Percentiles rank a stretch among this genome's conserved stretches.
These are phyloP conservation scores for Phalacrocorax pelagicus DNA, from an alignment of 2,113 vertebrate genomes.

Conservation along the genomic window DNA sequence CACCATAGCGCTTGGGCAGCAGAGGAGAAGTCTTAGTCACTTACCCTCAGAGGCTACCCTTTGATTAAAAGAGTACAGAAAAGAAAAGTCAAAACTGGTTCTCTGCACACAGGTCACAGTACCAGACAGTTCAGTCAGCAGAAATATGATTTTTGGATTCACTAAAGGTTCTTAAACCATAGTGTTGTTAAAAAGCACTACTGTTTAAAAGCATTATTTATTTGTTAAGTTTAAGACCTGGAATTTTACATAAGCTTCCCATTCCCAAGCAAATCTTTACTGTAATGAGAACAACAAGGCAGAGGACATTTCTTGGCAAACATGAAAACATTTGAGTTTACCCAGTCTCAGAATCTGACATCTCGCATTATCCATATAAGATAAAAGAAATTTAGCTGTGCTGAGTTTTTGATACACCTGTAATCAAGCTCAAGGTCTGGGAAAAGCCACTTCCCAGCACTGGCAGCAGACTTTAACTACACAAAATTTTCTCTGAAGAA, in stretches of 20 bases:
- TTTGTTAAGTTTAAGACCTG: not conserved
- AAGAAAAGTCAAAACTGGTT: conserved; percentile 87
- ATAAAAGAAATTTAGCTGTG: not conserved
- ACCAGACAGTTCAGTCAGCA: conserved; percentile 85
- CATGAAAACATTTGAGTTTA: not conserved
- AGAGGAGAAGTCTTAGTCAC: conserved; percentile 90
- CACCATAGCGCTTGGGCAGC: conserved; percentile 85
- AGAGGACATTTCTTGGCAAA: not conserved
- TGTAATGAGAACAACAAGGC: not conserved
- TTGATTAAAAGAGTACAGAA: conserved; percentile 90
- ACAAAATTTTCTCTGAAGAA: not conserved
- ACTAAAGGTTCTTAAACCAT: conserved; percentile 5
- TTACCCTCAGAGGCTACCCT: conserved; percentile 90
- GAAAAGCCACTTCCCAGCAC: conserved; percentile 10
- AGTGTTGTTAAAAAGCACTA: not conserved
- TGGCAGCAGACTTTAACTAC: not conserved
- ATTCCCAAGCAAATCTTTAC: not conserved
- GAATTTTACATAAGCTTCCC: not conserved
- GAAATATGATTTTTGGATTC: conserved; percentile 70
- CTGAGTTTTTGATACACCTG: not conserved
- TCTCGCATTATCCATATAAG: not conserved
- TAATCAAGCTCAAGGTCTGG: not conserved
- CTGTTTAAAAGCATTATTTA: not conserved
- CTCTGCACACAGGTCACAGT: conserved; percentile 77
- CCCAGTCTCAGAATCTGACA: not conserved